Conservation (phyloP, 2,888 invertebrate genomes). For the Hololepta plana region DNA sequence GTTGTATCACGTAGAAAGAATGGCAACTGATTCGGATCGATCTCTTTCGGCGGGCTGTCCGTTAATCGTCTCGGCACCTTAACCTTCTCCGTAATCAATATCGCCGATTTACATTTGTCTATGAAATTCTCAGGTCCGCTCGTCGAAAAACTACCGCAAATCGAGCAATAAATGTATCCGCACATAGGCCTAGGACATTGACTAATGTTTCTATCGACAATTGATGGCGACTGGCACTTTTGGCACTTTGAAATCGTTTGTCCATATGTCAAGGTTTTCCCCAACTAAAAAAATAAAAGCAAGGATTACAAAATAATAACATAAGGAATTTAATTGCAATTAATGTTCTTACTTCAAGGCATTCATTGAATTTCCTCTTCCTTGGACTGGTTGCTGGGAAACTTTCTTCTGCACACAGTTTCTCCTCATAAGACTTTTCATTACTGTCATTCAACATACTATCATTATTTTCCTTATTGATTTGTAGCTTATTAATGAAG, state of each 20-base stretch:
- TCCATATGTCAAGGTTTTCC: slow-evolving; percentile 12
- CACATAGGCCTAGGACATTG: slow-evolving; percentile 20
- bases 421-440: too few species aligned
- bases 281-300: slow-evolving; percentile 2
- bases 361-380: slow-evolving; percentile 1
- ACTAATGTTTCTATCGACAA: slow-evolving; percentile 20
- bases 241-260: slow-evolving; percentile 21
- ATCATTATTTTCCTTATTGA: slow-evolving; percentile 14
- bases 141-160: slow-evolving; percentile 19
- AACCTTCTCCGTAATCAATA: slow-evolving; percentile 8
- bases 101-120: slow-evolving; percentile 18
- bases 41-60: slow-evolving; percentile 8
- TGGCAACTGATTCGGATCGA: slow-evolving; percentile 9
- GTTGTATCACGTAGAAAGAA: not conserved
- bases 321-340: not conserved
- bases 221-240: slow-evolving; percentile 16
- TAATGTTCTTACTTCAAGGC: too few species aligned
- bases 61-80: slow-evolving; percentile 2
- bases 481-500: slow-evolving; percentile 6
- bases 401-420: too few species aligned
- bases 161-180: slow-evolving; percentile 21
- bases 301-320: not conserved
- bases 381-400: too few species aligned
- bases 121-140: slow-evolving; percentile 20
- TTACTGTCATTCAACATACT: too few species aligned